These are phyloP conservation scores for Oscheius sp. DNA, from an alignment of 2,888 invertebrate species.

Conservation along the genomic window DNA sequence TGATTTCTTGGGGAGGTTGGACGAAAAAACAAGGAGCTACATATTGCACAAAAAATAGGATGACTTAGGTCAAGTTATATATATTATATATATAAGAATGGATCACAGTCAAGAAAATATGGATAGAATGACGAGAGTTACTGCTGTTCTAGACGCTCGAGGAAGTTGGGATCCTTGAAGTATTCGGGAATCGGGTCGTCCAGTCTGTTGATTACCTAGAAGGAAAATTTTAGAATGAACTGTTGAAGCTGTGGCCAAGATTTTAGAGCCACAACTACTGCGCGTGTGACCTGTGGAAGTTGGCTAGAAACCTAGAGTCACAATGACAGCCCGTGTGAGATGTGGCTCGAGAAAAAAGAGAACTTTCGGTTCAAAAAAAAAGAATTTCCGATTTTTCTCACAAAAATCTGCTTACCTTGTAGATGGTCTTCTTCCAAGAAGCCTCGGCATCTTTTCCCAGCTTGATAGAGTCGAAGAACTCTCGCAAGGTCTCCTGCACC, in stretches of 20 bases:
- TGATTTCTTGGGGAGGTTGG: neutral
- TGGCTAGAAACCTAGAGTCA: no score
- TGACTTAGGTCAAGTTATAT: constrained; percentile 5
- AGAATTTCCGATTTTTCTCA: no score
- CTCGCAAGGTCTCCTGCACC: constrained; percentile 94
- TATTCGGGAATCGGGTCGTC: constrained; percentile 99
- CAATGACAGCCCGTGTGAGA: no score
- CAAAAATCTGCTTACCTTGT: constrained; percentile 79
- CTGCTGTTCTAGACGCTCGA: constrained; percentile 88
- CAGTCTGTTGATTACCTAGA: constrained; percentile 89
- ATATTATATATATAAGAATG: no score
- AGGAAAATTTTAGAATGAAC: constrained; percentile 4
- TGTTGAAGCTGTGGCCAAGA: neutral
- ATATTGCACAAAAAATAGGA: constrained; percentile 16
- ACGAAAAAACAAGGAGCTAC: neutral
- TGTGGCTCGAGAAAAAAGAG: no score
- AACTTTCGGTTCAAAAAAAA: no score
- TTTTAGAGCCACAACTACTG: neutral
- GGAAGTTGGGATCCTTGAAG: constrained; percentile 99
- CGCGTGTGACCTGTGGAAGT: no score
- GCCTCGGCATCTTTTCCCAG: constrained; percentile 96
- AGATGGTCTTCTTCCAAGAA: constrained; percentile 99
- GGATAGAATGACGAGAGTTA: neutral
- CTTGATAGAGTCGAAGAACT: constrained; percentile 98
- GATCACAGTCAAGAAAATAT: neutral